A percentile compares a stretch with the other conserved stretches of the same genome.
These are phyloP conservation scores for Takifugu ocellatus DNA, from an alignment of 2,797 vertebrate genomes.

Conservation along the genomic window DNA sequence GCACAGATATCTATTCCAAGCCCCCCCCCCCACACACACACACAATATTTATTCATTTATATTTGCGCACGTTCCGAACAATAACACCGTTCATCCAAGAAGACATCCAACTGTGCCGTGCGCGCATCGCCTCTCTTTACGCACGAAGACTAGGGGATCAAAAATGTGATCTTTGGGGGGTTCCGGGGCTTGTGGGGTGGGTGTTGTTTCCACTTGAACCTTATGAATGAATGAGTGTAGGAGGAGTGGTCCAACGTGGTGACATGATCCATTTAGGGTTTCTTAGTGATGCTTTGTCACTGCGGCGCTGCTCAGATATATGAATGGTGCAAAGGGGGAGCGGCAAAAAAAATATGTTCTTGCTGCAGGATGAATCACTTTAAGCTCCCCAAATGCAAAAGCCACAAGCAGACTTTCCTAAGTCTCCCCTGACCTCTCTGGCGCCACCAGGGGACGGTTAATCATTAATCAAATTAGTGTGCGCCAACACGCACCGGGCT, in stretches of 20 bases:
- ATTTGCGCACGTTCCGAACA: background rate
- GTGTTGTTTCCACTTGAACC: too few species aligned
- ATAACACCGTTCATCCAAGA: fast-evolving
- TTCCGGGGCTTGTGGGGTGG: too few species aligned
- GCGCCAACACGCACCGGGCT: conserved; percentile 31
- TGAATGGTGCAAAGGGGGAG: background rate
- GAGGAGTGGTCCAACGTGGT: background rate
- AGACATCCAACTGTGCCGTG: background rate
- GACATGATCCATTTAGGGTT: background rate
- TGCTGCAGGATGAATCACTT: too few species aligned
- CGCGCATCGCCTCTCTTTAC: conserved; percentile 20
- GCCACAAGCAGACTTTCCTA: background rate
- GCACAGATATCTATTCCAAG: too few species aligned
- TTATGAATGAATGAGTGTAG: too few species aligned
- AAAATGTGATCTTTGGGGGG: too few species aligned
- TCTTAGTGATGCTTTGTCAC: background rate
- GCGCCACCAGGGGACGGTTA: conserved; percentile 28
- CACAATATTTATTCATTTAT: too few species aligned
- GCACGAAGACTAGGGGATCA: background rate
- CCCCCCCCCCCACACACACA: too few species aligned
- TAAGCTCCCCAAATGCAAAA: conserved; percentile 3
- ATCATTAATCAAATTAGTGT: conserved; percentile 66
- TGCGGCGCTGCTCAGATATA: too few species aligned
- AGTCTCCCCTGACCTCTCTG: conserved; percentile 16
- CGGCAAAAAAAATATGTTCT: background rate